These are phyloP conservation scores for Eueremaeus valkanovi DNA, from an alignment of 2,888 invertebrate genomes.

Conservation along the genomic window DNA sequence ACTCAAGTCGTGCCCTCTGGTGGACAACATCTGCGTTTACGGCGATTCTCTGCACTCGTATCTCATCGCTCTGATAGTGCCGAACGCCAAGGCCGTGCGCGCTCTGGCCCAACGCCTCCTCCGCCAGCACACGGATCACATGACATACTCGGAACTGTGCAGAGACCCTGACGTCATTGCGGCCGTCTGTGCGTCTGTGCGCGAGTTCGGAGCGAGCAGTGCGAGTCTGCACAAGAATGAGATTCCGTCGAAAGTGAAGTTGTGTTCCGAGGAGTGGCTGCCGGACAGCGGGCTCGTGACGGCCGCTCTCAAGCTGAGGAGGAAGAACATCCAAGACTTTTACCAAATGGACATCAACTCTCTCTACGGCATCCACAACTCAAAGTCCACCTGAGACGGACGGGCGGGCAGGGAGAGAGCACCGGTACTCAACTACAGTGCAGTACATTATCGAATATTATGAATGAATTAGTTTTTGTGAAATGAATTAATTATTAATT, in stretches of 20 bases:
- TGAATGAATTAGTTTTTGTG: too few relatives aligned
- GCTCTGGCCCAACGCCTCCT: constrained; percentile 63
- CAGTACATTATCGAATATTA: too few relatives aligned
- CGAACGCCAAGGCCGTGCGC: constrained; percentile 59
- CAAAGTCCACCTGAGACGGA: not conserved
- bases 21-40: constrained; percentile 96
- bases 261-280: constrained; percentile 56
- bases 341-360: constrained; percentile 53
- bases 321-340: constrained; percentile 55
- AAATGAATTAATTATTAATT: too few relatives aligned
- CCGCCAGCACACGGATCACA: constrained; percentile 39
- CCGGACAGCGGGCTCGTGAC: constrained; percentile 58
- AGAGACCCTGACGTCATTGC: constrained; percentile 59
- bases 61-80: constrained; percentile 87
- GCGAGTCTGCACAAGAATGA: constrained; percentile 40
- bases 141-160: constrained; percentile 70
- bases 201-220: constrained; percentile 70
- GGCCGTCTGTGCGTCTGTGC: constrained; percentile 75
- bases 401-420: too few relatives aligned
- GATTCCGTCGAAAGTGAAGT: constrained; percentile 50
- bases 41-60: constrained; percentile 80
- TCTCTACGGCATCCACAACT: not conserved
- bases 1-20: constrained; percentile 80
- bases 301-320: constrained; percentile 57
- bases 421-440: too few relatives aligned